Evolutionary conservation across 2,888 invertebrate genomes (phyloP).

Genomic region (Timema podura): DNA sequence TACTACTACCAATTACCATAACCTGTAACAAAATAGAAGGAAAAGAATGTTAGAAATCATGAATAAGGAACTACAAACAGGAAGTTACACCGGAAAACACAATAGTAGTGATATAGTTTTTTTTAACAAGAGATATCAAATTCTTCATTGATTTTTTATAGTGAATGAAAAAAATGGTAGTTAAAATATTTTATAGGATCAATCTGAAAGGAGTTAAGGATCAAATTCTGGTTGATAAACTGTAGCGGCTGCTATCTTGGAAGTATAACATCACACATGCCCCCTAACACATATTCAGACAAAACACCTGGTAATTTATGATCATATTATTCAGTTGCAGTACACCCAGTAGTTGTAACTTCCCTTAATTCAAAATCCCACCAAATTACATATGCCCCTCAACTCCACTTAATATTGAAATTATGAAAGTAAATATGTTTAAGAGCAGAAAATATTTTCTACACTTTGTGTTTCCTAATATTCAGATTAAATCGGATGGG

Average conservation of each 20-base stretch:
- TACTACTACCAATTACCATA: no score
- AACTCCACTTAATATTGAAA: no score
- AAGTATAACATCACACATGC: background rate
- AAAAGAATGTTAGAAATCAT: background rate
- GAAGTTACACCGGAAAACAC: background rate
- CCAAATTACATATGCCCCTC: background rate
- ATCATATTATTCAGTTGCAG: background rate
- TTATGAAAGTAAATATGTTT: no score
- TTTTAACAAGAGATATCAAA: background rate
- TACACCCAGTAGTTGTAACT: background rate
- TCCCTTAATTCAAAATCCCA: conserved; percentile 3
- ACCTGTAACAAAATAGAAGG: background rate
- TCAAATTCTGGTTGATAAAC: background rate
- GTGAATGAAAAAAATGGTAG: background rate
- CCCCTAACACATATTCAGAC: background rate
- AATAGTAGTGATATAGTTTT: background rate
- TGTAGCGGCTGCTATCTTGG: background rate
- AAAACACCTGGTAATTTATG: background rate
- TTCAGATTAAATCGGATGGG: no score
- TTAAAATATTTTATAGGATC: background rate
- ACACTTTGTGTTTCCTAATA: no score
- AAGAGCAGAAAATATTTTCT: no score
- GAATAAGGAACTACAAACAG: background rate
- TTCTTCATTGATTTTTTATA: background rate
- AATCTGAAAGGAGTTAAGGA: background rate